These are phyloP conservation scores for Heliconius erato DNA, from an alignment of 2,888 invertebrate species.

Conservation along the genomic window DNA sequence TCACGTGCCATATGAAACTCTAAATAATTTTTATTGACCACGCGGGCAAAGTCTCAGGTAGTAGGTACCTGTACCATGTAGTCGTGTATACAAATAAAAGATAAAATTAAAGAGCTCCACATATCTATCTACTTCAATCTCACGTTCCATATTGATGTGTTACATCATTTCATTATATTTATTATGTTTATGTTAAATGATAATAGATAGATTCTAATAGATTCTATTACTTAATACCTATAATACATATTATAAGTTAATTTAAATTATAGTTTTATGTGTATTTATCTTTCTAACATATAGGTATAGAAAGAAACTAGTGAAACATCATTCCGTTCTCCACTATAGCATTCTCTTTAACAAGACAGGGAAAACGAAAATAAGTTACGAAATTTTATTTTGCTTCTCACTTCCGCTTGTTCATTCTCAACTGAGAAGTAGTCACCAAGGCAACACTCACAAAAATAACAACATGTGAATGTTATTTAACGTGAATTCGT, in stretches of 20 bases:
- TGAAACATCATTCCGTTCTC: too few relatives aligned
- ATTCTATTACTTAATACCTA: background rate
- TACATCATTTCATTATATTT: conserved; percentile 13
- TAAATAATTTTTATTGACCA: too few relatives aligned
- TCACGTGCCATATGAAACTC: too few relatives aligned
- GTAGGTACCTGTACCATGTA: too few relatives aligned
- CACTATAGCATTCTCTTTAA: too few relatives aligned
- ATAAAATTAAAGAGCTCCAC: conserved; percentile 19
- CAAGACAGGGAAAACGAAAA: too few relatives aligned
- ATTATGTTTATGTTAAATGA: background rate
- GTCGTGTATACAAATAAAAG: conserved; percentile 10
- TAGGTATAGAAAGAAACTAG: too few relatives aligned
- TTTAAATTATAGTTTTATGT: background rate
- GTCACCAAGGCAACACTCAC: conserved; percentile 13
- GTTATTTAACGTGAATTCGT: conserved; percentile 1
- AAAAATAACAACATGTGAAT: conserved; percentile 14
- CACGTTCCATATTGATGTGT: conserved; percentile 5
- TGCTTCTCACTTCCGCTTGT: conserved; percentile 13
- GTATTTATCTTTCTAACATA: background rate
- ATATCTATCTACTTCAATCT: conserved; percentile 21
- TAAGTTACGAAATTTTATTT: background rate
- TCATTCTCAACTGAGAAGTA: background rate
- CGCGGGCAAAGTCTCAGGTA: too few relatives aligned
- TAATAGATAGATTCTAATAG: too few relatives aligned
- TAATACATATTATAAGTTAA: background rate